Conservation (phyloP, 2,888 invertebrate genomes). For the Agonopterix arenella region DNA sequence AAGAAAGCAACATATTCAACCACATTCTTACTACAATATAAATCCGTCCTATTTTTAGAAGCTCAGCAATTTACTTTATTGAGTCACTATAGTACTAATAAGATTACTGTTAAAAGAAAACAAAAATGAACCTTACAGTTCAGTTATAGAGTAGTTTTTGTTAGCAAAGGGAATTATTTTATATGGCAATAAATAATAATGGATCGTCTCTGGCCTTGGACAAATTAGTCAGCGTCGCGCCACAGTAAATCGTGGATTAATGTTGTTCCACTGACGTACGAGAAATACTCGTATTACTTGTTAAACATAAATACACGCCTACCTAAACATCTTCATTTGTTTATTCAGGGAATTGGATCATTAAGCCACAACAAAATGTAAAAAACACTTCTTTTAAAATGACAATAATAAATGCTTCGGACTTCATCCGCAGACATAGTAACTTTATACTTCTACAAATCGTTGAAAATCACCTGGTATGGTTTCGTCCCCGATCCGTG, state of each 20-base stretch:
- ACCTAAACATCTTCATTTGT: too few species aligned
- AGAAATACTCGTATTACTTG: not conserved
- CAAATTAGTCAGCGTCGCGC: constrained; percentile 62
- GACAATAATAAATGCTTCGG: too few species aligned
- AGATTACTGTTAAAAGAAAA: not conserved
- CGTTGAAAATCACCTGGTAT: too few species aligned
- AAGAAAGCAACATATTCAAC: too few species aligned
- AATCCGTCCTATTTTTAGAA: constrained; percentile 6
- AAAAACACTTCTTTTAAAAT: too few species aligned
- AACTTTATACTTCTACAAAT: too few species aligned
- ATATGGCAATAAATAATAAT: constrained; percentile 72
- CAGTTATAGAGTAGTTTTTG: constrained; percentile 26
- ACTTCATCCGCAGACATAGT: too few species aligned
- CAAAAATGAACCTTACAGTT: constrained; percentile 29
- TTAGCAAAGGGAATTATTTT: constrained; percentile 32
- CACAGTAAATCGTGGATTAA: constrained; percentile 32
- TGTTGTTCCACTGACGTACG: constrained; percentile 5
- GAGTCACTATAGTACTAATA: constrained; percentile 2
- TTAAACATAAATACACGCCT: too few species aligned
- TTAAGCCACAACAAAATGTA: too few species aligned
- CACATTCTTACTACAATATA: not conserved
- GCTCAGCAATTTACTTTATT: constrained; percentile 3
- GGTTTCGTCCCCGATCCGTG: too few species aligned
- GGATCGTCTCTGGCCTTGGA: constrained; percentile 68
- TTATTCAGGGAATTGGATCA: too few species aligned